These are phyloP conservation scores for Eugnorisma glareosa DNA, from an alignment of 2,888 invertebrate genomes.

Conservation along the genomic window DNA sequence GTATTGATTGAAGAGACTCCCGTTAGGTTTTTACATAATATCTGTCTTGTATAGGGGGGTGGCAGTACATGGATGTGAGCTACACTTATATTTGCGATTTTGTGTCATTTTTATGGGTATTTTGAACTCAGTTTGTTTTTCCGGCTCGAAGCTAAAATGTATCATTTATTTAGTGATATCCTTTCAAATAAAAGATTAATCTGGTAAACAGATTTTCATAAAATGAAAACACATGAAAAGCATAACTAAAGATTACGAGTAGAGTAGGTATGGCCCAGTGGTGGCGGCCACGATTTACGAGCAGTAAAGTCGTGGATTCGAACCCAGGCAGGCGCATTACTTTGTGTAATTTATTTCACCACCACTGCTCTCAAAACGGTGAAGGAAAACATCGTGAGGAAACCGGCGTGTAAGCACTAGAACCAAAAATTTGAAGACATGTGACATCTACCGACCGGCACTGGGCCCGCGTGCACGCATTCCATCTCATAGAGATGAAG, in stretches of 20 bases:
- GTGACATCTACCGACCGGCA: too few relatives aligned
- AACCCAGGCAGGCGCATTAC: too few relatives aligned
- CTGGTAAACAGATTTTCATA: background rate
- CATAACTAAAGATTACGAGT: background rate
- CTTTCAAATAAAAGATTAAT: slow-evolving; percentile 20
- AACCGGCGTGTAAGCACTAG: too few relatives aligned
- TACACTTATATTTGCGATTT: slow-evolving; percentile 73
- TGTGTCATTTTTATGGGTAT: slow-evolving; percentile 71
- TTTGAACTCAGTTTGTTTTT: slow-evolving; percentile 67
- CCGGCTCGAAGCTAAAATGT: slow-evolving; percentile 54
- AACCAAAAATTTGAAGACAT: too few relatives aligned
- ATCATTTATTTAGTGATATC: slow-evolving; percentile 31
- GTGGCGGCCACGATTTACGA: too few relatives aligned
- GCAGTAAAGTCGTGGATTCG: too few relatives aligned
- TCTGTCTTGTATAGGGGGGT: slow-evolving; percentile 86
- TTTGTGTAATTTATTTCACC: too few relatives aligned
- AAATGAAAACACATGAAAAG: background rate
- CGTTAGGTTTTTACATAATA: slow-evolving; percentile 90
- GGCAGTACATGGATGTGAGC: slow-evolving; percentile 78
- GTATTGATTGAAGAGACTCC: slow-evolving; percentile 90
- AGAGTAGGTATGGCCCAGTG: too few relatives aligned
- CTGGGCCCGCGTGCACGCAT: too few relatives aligned
- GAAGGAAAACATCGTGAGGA: too few relatives aligned
- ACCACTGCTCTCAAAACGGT: too few relatives aligned
- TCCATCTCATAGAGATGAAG: too few relatives aligned